Base-by-base conservation (phyloP, 2,888 invertebrate species). In the Leptogaster cylindrica region DNA sequence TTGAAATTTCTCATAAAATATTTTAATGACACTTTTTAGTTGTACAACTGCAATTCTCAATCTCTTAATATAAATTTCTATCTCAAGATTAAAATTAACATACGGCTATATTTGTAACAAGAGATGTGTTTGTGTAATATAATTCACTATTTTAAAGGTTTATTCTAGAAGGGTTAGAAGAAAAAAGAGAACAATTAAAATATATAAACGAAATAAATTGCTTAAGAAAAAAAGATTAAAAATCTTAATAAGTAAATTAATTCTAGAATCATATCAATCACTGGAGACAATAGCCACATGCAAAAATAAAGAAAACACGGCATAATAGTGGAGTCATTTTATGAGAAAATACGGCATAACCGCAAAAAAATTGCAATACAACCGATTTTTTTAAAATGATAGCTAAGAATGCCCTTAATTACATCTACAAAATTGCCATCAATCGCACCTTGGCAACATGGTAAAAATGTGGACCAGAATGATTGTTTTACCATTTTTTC, bases 81-180 rank as follows among this genome's bases (percentile, higher is more conserved):
- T n/a, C 14, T 44, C n/a, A 61, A 27, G 4, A 7, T 4, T 27
- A 61, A 44, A 44, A 44, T 1, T 41, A 41, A 10, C 14, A 18
- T 61, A 61, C n/a, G 2, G 2, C n/a, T 46, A 61, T 44, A 44
- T 61, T 61, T 44, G 44, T 44, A 44, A 44, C 31, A 44, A 44
- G 27, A 20, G 28, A 52, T 14, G 18, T 28, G 18, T 58, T 58
- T 41, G 39, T 20, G 18, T 61, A 61, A 16, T 27, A 6, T 28
- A 27, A 44, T 61, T 61, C 14, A 16, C 61, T 61, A 61, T 18
- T 61, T 44, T 44, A 61, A 44, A 25, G 5, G 61, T 44, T 61
- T 61, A 41, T 18, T 61, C 61, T 61, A 61, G 61, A 61, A 61
- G 28, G 28, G 18, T 18, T 23, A 27, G 10, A 18, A 27, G 27